phyloP scores from a whole-genome alignment of 2,113 vertebrate genomes.

The Merops nubicus region DNA sequence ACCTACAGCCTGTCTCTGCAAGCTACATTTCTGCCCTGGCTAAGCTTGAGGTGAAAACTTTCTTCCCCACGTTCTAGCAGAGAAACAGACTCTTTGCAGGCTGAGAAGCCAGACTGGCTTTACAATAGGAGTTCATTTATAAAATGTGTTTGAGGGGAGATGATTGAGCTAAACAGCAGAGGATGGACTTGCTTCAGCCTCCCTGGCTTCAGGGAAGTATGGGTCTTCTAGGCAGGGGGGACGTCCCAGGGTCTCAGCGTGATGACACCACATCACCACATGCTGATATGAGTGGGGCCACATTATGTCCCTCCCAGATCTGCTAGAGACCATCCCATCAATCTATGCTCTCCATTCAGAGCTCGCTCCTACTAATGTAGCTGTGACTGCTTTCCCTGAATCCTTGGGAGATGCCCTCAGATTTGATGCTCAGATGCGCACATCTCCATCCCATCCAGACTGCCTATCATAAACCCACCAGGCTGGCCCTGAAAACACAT shows the following conservation, averaged over 20 bases:
- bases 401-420: background rate
- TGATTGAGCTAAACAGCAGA: background rate
- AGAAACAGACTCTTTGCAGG: background rate
- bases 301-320: background rate
- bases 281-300: background rate
- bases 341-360: background rate
- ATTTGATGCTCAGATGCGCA: rapidly evolving
- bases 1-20: rapidly evolving
- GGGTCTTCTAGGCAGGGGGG: background rate
- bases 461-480: rapidly evolving
- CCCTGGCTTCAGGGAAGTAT: background rate
- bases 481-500: background rate
- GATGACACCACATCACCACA: background rate
- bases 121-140: background rate
- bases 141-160: background rate
- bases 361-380: rapidly evolving
- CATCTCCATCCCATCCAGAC: background rate
- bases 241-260: background rate
- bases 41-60: background rate
- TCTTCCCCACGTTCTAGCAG: background rate
- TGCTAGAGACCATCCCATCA: background rate
- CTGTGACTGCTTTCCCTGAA: background rate
- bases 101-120: background rate
- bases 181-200: background rate
- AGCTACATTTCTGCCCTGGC: background rate